Conservation (phyloP, 2,797 vertebrate species). For the Danio jaintianensis region DNA sequence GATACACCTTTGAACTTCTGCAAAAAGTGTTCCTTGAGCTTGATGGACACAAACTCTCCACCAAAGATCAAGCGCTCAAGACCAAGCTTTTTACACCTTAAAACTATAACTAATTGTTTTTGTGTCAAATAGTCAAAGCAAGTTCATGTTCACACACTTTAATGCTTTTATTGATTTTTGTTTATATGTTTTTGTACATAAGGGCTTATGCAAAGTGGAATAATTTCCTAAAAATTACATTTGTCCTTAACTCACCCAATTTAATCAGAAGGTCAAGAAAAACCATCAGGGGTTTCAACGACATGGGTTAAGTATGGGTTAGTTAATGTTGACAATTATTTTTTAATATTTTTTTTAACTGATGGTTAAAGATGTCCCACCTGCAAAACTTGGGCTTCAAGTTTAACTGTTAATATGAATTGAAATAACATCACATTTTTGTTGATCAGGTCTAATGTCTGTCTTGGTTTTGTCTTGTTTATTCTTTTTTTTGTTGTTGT, state of each 20-base stretch:
- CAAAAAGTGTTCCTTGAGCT: constrained; percentile 34
- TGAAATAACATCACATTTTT: too few relatives aligned
- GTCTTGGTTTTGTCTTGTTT: too few relatives aligned
- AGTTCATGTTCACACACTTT: too few relatives aligned
- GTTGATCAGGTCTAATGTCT: too few relatives aligned
- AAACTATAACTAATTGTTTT: too few relatives aligned
- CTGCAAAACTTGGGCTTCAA: too few relatives aligned
- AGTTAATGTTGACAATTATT: not conserved
- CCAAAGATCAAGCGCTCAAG: constrained; percentile 18
- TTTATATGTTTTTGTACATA: too few relatives aligned
- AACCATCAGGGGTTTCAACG: not conserved
- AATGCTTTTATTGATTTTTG: too few relatives aligned
- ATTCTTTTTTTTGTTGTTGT: too few relatives aligned
- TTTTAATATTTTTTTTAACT: not conserved
- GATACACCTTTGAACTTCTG: constrained; percentile 30
- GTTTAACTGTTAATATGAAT: too few relatives aligned
- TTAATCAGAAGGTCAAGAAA: constrained; percentile 5
- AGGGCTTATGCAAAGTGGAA: not conserved
- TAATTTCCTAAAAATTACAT: not conserved
- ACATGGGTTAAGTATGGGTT: not conserved
- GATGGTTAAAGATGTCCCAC: too few relatives aligned
- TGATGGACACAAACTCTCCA: constrained; percentile 26
- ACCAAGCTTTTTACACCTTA: constrained; percentile 10
- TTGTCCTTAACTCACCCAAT: constrained; percentile 1
- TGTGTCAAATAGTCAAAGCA: too few relatives aligned